Percentiles rank a stretch among this genome's conserved stretches.
These are phyloP conservation scores for Paedocypris sp. DNA, from an alignment of 2,113 vertebrate genomes.

Conservation along the genomic window DNA sequence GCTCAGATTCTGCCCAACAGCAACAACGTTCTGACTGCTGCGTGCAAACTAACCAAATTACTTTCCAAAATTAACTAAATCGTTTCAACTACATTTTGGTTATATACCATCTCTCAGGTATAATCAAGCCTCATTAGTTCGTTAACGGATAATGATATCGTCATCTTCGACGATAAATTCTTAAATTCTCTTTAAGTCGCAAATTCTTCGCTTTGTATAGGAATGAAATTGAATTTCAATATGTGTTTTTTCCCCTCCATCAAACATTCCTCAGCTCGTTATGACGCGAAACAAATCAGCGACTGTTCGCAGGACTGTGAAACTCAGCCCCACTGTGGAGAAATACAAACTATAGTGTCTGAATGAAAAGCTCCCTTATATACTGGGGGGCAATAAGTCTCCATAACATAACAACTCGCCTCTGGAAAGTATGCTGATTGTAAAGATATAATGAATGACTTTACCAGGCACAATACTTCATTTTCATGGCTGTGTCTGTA, in stretches of 20 bases:
- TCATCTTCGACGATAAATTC: too few species aligned
- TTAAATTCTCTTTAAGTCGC: too few species aligned
- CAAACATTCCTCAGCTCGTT: constrained; percentile 49
- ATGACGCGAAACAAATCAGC: constrained; percentile 54
- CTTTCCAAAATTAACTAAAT: too few species aligned
- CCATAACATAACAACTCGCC: constrained; percentile 55
- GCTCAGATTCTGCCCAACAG: constrained; percentile 70
- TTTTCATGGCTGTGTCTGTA: constrained; percentile 38
- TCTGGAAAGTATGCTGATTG: constrained; percentile 52
- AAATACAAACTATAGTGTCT: constrained; percentile 64
- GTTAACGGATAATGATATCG: too few species aligned
- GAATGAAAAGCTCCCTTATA: constrained; percentile 64
- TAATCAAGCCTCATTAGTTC: too few species aligned
- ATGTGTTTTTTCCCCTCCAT: constrained; percentile 48
- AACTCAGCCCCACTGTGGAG: constrained; percentile 64
- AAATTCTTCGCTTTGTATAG: too few species aligned
- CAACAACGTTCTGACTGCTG: background rate
- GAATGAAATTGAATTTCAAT: constrained; percentile 44
- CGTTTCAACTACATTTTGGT: too few species aligned
- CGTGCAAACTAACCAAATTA: background rate
- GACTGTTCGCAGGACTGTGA: constrained; percentile 60
- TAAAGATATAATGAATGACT: constrained; percentile 53
- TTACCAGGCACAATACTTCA: constrained; percentile 42
- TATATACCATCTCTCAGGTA: too few species aligned
- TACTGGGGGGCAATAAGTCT: constrained; percentile 56